These are phyloP conservation scores for Erpornis zantholeuca DNA, from an alignment of 2,113 vertebrate species.

Conservation along the genomic window DNA sequence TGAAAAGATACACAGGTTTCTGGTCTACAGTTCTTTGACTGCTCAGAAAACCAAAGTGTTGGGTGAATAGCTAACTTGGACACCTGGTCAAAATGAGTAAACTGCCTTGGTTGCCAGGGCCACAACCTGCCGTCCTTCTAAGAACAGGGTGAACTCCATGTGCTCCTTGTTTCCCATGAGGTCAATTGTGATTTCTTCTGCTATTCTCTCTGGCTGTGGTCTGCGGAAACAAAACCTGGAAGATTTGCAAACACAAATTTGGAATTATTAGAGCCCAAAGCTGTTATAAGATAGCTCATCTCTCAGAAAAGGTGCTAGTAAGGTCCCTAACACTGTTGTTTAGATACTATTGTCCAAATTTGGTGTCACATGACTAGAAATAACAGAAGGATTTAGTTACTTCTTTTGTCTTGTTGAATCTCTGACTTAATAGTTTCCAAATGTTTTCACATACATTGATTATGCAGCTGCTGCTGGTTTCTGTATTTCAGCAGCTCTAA, in stretches of 20 bases:
- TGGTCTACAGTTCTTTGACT: neutral
- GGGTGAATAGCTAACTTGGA: neutral
- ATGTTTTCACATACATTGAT: constrained; percentile 5
- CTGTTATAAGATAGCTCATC: neutral
- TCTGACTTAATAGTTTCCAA: neutral
- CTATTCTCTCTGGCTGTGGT: neutral
- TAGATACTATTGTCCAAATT: neutral
- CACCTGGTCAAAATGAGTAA: neutral
- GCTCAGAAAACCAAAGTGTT: neutral
- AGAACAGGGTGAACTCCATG: neutral
- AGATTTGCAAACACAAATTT: neutral
- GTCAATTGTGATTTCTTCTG: neutral
- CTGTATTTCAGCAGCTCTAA: neutral
- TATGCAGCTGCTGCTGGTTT: constrained; percentile 3
- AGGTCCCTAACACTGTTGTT: neutral
- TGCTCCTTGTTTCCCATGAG: neutral
- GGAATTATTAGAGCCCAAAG: neutral
- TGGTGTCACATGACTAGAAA: neutral
- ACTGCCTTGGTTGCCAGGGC: neutral
- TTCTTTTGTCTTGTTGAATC: neutral
- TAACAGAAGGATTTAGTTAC: neutral
- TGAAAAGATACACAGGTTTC: neutral
- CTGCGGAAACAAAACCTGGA: neutral
- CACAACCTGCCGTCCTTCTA: neutral
- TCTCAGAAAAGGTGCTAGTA: neutral